Conservation (phyloP, 2,113 vertebrate species). For the Bos taurus region DNA sequence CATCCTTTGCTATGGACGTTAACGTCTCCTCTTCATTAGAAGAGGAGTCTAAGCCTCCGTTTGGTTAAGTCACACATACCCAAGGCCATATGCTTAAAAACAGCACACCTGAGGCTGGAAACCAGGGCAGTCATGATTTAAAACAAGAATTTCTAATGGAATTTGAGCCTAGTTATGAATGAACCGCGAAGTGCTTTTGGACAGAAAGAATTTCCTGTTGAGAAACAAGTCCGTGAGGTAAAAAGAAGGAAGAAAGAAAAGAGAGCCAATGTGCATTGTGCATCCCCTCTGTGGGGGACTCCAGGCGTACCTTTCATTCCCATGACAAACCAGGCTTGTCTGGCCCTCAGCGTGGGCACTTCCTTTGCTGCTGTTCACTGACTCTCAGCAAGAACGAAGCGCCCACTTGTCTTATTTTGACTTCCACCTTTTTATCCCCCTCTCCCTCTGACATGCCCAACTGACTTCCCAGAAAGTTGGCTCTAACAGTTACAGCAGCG, state of each 20-base stretch:
- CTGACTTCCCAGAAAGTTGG: not conserved
- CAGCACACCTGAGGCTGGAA: not conserved
- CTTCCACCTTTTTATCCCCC: not conserved
- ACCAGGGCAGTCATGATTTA: not conserved
- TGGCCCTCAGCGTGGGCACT: not conserved
- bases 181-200: not conserved
- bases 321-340: accelerated
- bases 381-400: not conserved
- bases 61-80: not conserved
- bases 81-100: not conserved
- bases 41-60: not conserved
- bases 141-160: not conserved
- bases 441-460: not conserved
- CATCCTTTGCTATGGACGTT: no score
- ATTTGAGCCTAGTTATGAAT: not conserved
- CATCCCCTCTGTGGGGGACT: not conserved
- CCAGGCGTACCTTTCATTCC: not conserved
- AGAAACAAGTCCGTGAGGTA: not conserved
- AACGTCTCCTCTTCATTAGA: not conserved
- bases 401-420: not conserved
- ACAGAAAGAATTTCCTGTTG: not conserved
- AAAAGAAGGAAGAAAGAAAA: not conserved
- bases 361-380: not conserved
- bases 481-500: not conserved
- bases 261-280: not conserved